Conservation (phyloP, 2,113 vertebrate genomes). For the Glaucidium brasilianum region DNA sequence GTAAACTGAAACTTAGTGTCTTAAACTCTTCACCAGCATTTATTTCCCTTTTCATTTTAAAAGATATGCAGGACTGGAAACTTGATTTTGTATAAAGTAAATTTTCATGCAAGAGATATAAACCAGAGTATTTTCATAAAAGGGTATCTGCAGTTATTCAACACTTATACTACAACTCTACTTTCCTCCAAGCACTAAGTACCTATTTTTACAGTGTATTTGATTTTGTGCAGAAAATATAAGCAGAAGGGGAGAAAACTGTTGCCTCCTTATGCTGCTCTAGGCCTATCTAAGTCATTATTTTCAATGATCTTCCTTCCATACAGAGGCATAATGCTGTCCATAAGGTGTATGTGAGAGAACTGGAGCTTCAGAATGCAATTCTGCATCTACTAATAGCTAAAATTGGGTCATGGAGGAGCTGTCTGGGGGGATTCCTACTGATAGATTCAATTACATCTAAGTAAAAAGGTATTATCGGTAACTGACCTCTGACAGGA, state of each 20-base stretch:
- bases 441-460: neutral
- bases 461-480: neutral
- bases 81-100: neutral
- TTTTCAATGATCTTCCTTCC: neutral
- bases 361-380: neutral
- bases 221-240: neutral
- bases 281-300: neutral
- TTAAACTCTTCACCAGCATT: neutral
- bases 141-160: neutral
- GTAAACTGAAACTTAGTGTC: neutral
- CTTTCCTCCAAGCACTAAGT: neutral
- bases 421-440: neutral
- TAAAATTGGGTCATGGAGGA: neutral
- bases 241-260: neutral
- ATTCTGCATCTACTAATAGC: neutral
- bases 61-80: neutral
- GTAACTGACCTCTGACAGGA: neutral
- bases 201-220: neutral
- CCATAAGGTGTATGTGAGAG: fast-evolving
- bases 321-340: neutral
- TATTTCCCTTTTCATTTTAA: neutral
- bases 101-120: neutral
- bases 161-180: neutral
- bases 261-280: neutral
- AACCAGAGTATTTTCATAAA: neutral